Conservation (phyloP, 2,113 vertebrate species). For the Morone saxatilis region DNA sequence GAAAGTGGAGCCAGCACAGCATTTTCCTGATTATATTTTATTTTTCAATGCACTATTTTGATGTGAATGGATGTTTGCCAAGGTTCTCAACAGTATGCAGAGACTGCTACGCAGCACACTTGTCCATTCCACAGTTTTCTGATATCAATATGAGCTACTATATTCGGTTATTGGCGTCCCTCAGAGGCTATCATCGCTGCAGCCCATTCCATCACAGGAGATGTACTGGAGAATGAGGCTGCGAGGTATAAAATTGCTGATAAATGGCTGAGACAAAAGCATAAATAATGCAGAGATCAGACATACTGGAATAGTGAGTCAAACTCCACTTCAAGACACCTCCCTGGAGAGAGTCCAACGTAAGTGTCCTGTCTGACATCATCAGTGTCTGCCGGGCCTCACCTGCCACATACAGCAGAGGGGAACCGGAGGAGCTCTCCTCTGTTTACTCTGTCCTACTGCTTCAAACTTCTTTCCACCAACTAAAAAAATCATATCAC, state of each 20-base stretch:
- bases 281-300: slow-evolving; percentile 73
- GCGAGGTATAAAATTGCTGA: slow-evolving; percentile 55
- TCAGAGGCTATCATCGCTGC: slow-evolving; percentile 61
- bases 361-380: slow-evolving; percentile 74
- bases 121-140: slow-evolving; percentile 57
- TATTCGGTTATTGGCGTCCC: slow-evolving; percentile 66
- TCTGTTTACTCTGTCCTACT: neutral
- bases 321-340: slow-evolving; percentile 58
- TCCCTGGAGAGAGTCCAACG: slow-evolving; percentile 52
- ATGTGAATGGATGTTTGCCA: slow-evolving; percentile 64
- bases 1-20: slow-evolving; percentile 55
- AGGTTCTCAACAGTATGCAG: slow-evolving; percentile 52
- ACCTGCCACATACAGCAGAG: slow-evolving; percentile 48
- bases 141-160: slow-evolving; percentile 66
- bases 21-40: slow-evolving; percentile 49
- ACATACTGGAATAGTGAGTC: slow-evolving; percentile 53
- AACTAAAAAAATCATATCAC: slow-evolving; percentile 15
- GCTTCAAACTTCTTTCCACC: slow-evolving; percentile 5
- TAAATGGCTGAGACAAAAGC: slow-evolving; percentile 70
- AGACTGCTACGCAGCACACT: slow-evolving; percentile 52
- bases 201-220: slow-evolving; percentile 59
- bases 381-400: slow-evolving; percentile 69
- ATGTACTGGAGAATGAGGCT: slow-evolving; percentile 56
- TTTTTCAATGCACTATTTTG: slow-evolving; percentile 51
- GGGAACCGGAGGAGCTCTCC: slow-evolving; percentile 23